phyloP scores from a whole-genome alignment of 2,888 invertebrate genomes.

The Sarcophaga caerulescens region DNA sequence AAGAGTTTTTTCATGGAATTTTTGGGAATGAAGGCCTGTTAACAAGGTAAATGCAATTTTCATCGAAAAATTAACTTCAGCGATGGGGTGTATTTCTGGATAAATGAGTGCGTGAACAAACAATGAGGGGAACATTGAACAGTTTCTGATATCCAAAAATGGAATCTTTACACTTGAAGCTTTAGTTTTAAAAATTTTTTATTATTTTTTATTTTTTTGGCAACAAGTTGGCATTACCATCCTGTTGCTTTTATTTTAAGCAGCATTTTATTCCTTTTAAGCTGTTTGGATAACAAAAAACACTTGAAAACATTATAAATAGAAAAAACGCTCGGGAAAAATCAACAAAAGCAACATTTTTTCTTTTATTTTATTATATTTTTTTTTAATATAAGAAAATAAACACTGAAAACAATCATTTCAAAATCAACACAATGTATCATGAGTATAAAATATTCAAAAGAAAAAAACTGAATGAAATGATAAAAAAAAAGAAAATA shows the following conservation, averaged over 20 bases:
- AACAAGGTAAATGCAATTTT: too few relatives aligned
- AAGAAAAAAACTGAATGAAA: conserved; percentile 3
- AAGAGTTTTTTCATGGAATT: too few relatives aligned
- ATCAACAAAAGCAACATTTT: conserved; percentile 5
- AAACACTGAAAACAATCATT: conserved; percentile 56
- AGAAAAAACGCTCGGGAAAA: conserved; percentile 34
- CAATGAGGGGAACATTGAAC: too few relatives aligned
- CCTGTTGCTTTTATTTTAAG: conserved; percentile 25
- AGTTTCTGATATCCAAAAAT: too few relatives aligned
- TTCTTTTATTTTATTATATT: background rate
- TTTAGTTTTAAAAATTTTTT: too few relatives aligned
- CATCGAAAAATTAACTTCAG: too few relatives aligned
- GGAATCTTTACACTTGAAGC: too few relatives aligned
- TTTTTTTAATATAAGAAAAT: conserved; percentile 27
- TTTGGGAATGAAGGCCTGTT: too few relatives aligned
- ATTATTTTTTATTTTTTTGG: too few relatives aligned
- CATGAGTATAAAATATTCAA: conserved; percentile 21
- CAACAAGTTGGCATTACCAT: background rate
- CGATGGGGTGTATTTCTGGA: too few relatives aligned
- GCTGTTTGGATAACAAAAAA: conserved; percentile 56
- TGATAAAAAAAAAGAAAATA: conserved; percentile 4
- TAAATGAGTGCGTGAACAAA: too few relatives aligned
- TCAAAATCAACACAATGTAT: conserved; percentile 61
- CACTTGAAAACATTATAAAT: conserved; percentile 55
- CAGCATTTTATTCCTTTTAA: conserved; percentile 60